Conservation (phyloP, 2,113 vertebrate species). For the Oxyruncus cristatus region DNA sequence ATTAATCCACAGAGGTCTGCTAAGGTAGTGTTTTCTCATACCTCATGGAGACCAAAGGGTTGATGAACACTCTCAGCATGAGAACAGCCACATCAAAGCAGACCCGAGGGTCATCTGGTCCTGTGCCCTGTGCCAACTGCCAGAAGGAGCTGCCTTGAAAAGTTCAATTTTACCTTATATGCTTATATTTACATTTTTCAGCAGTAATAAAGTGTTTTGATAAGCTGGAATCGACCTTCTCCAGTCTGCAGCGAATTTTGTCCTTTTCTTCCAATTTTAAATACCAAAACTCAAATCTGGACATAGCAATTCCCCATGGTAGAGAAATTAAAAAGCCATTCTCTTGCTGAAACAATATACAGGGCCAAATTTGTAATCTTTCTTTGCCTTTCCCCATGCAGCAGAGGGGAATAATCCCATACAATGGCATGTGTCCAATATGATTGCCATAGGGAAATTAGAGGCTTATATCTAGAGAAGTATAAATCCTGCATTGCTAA, state of each 20-base stretch:
- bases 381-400: background rate
- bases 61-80: background rate
- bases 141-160: background rate
- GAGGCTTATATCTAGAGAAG: background rate
- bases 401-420: background rate
- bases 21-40: background rate
- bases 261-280: background rate
- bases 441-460: background rate
- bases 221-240: background rate
- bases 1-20: background rate
- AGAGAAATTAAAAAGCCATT: background rate
- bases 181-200: background rate
- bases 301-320: background rate
- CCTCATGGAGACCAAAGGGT: background rate
- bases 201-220: background rate
- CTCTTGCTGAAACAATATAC: background rate
- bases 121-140: background rate
- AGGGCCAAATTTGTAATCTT: background rate
- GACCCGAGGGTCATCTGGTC: background rate
- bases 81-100: background rate
- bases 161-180: background rate
- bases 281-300: background rate
- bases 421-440: fast-evolving
- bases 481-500: background rate
- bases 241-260: background rate